phyloP scores from a whole-genome alignment of 2,888 invertebrate species.

The Seira sanloemensis region DNA sequence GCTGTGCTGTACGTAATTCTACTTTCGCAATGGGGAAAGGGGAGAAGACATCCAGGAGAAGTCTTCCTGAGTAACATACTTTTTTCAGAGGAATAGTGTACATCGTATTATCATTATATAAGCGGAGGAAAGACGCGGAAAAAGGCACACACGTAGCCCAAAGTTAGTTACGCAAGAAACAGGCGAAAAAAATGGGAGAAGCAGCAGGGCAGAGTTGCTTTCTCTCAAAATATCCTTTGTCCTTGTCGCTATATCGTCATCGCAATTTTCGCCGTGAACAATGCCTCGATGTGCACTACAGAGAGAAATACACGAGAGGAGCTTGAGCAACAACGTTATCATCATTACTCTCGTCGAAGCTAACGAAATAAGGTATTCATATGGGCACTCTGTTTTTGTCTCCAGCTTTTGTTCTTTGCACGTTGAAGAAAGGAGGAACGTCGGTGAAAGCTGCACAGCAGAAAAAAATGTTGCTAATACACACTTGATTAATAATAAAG shows the following conservation, averaged over 20 bases:
- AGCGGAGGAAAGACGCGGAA: slow-evolving; percentile 23
- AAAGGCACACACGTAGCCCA: slow-evolving; percentile 30
- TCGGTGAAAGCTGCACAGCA: not conserved
- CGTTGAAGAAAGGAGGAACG: not conserved
- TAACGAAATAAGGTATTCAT: not conserved
- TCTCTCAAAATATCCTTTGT: slow-evolving; percentile 40
- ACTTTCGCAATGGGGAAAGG: slow-evolving; percentile 40
- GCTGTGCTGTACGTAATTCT: slow-evolving; percentile 28
- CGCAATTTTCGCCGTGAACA: slow-evolving; percentile 12
- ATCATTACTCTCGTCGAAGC: not conserved
- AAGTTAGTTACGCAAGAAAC: slow-evolving; percentile 55
- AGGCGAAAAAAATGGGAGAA: slow-evolving; percentile 15
- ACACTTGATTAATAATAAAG: slow-evolving; percentile 6
- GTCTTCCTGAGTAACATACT: slow-evolving; percentile 54
- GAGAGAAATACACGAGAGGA: not conserved
- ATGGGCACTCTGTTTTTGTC: not conserved
- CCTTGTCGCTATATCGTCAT: slow-evolving; percentile 33
- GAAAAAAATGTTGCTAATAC: not conserved
- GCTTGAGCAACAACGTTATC: not conserved
- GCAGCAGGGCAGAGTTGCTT: slow-evolving; percentile 16
- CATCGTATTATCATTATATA: slow-evolving; percentile 31
- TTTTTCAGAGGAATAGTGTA: slow-evolving; percentile 15
- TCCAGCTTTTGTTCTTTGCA: not conserved
- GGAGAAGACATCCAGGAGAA: slow-evolving; percentile 49
- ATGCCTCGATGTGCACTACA: not conserved